Evolutionary conservation across 2,797 vertebrate genomes (phyloP).

Genomic region (Lagocephalus sceleratus): DNA sequence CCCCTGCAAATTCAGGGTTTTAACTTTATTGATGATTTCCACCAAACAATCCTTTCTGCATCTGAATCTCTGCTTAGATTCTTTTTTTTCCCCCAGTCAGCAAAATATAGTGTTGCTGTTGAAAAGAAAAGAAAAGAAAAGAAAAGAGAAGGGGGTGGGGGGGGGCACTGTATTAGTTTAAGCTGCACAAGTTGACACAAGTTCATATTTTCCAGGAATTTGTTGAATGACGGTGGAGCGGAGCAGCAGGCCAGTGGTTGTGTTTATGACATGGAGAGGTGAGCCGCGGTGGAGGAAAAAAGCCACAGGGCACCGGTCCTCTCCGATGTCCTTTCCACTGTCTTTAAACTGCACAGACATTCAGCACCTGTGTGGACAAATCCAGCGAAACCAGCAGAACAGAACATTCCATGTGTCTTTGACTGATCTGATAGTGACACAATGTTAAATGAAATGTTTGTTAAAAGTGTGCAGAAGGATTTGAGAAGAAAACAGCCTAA

Average conservation of each 20-base stretch:
- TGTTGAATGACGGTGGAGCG: conserved; percentile 45
- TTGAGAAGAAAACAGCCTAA: too few relatives aligned
- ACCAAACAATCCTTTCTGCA: conserved; percentile 14
- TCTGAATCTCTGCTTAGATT: conserved; percentile 10
- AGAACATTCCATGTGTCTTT: too few relatives aligned
- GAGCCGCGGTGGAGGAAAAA: conserved; percentile 52
- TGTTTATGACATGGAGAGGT: conserved; percentile 52
- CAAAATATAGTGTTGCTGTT: conserved; percentile 60
- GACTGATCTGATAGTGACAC: too few relatives aligned
- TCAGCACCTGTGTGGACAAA: too few relatives aligned
- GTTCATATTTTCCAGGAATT: conserved; percentile 82
- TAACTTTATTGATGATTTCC: conserved; percentile 21
- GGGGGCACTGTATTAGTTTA: conserved; percentile 62
- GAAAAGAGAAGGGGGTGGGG: conserved; percentile 24
- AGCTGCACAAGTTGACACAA: conserved; percentile 76
- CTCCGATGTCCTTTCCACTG: conserved; percentile 9
- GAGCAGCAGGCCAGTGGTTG: conserved; percentile 56
- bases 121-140: conserved; percentile 38
- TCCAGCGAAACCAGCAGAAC: too few relatives aligned
- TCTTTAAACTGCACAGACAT: background rate
- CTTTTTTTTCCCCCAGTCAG: conserved; percentile 31
- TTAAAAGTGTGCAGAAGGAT: too few relatives aligned
- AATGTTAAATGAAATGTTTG: too few relatives aligned
- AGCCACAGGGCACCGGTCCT: conserved; percentile 42
- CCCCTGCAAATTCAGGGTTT: conserved; percentile 22